Evolutionary conservation across 2,113 vertebrate species (phyloP).

Genomic region (Mus musculus): DNA sequence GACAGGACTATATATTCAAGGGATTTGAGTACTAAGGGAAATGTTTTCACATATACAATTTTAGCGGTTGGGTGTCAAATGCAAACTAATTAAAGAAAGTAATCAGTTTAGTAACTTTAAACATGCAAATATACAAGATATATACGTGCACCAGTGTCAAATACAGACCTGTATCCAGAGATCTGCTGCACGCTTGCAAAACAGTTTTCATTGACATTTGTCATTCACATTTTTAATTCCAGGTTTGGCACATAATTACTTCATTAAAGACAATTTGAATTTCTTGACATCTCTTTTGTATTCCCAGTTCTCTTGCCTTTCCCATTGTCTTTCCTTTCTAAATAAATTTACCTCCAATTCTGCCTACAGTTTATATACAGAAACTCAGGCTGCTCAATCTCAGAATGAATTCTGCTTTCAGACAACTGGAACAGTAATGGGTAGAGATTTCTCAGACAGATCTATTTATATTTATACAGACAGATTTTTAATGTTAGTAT

Average conservation of each 20-base stretch:
- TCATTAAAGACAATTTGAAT: slow-evolving; percentile 1
- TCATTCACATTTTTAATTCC: background rate
- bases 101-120: background rate
- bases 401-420: background rate
- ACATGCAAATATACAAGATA: background rate
- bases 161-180: background rate
- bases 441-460: background rate
- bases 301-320: background rate
- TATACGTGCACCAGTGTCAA: background rate
- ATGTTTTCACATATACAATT: background rate
- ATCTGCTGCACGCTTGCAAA: background rate
- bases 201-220: background rate
- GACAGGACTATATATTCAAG: slow-evolving; percentile 7
- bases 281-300: slow-evolving; percentile 39
- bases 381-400: slow-evolving; percentile 3
- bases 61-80: slow-evolving; percentile 48
- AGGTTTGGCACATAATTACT: background rate
- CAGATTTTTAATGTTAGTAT: slow-evolving; percentile 37
- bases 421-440: slow-evolving; percentile 10
- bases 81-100: slow-evolving; percentile 35
- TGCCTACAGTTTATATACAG: slow-evolving; percentile 6
- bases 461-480: background rate
- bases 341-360: slow-evolving; percentile 40
- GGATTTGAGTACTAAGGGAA: slow-evolving; percentile 30
- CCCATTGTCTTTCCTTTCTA: slow-evolving; percentile 33